Evolutionary conservation across 2,888 invertebrate genomes (phyloP), one percentile per base, ranked within the genome.

Genomic region (Osmoderma eremita): DNA sequence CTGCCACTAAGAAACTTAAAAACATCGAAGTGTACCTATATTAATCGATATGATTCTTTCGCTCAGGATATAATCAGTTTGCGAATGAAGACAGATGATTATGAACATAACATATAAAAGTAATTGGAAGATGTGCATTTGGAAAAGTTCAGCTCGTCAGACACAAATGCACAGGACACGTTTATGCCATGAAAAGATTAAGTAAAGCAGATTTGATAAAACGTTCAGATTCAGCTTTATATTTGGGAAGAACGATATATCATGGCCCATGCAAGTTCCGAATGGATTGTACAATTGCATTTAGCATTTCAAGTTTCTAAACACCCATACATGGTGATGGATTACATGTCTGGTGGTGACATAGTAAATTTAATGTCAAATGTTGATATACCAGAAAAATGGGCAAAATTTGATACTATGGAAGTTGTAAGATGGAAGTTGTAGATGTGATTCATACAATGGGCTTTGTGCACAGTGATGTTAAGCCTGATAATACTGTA

Each of bases 181-280:
- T 99, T 61, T 99, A 92, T 84, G 99, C 99, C 69, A 98, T 99
- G 98, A 99, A 99, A 84, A 88, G 98, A 73, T 88, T 99, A 58
- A 98, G 97, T 82, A 99, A 99, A 87, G 97, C 97, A 83, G 98
- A 99, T 88, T 95, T 99, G 94, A 98, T 99, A 76, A 98, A 99
- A 82, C 88, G 98, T 73, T 97, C 98, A 53, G 99, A 99, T 81
- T 98, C 98, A 12, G 98, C 99, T 58, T 99, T 99, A n/a, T 85
- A 99, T 98, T 84, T 99, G 98, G 99, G 99, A 99, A 84, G 99
- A 99, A 83, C 87, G 99, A 70, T 97, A 99, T 82, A 99, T 99
- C 71, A 98, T 99, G 98, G 98, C 98, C 3, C 96, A 98, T 82
- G 97, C 98, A 41, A 95, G 97, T 82, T 98, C 98, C 30, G 95